Evolutionary conservation across 2,888 invertebrate genomes (phyloP), one percentile per base, ranked within the genome.

Genomic region (Drosophila tanythrix): DNA sequence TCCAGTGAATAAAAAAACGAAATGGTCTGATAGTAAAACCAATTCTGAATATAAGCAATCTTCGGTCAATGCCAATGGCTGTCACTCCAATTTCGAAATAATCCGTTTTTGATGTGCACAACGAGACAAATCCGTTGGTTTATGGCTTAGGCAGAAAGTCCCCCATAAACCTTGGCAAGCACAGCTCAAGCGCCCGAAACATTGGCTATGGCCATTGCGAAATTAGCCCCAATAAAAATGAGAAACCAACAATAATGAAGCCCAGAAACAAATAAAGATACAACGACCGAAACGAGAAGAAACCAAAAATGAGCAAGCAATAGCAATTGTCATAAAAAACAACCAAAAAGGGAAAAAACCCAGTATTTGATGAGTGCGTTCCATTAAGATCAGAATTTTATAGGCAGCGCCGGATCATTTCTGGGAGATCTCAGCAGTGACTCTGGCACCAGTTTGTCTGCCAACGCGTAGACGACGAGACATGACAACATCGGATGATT

Each of bases 401-500:
- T 84, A 65, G 86, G 40, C 62, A 29, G 38, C 53, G 40, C 5
- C 48, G 27, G 72, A 74, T 85, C 52, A 65, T 59, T 76, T 88
- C 76, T 67, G 59, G 70, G 65, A 73, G 82, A 74, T 71, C 59
- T 74, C 6, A 50, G 53, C 51, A 55, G 40, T 62, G 63, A 53
- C 55, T 70, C 31, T 90, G 87, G 87, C 87, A 87, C 90, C 87
- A 83, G 79, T 86, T 89, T 87, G 87, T 90, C 87, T 87, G 79
- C 90, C 86, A 89, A 89, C 83, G 82, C 88, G 77, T 80, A 65
- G 68, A 66, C 67, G 61, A 33, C 67, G 63, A 67, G 38, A 78
- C 74, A 76, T 77, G 75, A 81, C 81, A 77, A 67, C 43, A 75
- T 67, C 62, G 63, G 55, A 76, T 85, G 85, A 87, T 90, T 86